Conservation (phyloP, 2,888 invertebrate species). For the Hipparchia semele region DNA sequence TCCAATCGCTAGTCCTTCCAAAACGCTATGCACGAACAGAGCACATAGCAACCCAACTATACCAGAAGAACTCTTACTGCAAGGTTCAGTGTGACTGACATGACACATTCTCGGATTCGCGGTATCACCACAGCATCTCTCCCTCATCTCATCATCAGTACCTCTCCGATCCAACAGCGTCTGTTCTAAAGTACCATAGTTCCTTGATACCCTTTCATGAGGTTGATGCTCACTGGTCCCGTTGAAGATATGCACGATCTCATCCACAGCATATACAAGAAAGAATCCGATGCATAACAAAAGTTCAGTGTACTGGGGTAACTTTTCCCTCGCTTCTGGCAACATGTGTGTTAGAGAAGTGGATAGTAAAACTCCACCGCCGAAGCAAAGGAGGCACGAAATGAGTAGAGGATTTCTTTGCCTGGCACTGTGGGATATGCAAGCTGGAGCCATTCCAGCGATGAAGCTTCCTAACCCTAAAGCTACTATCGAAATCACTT, state of each 20-base stretch:
- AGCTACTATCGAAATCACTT: slow-evolving; percentile 85
- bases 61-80: slow-evolving; percentile 84
- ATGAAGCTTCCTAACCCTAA: slow-evolving; percentile 88
- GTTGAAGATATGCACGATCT: slow-evolving; percentile 87
- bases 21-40: slow-evolving; percentile 88
- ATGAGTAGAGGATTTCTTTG: slow-evolving; percentile 84
- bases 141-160: slow-evolving; percentile 62
- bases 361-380: slow-evolving; percentile 90
- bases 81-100: slow-evolving; percentile 86
- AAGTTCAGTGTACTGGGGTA: slow-evolving; percentile 85
- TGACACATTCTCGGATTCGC: slow-evolving; percentile 83
- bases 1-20: slow-evolving; percentile 93
- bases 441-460: slow-evolving; percentile 87
- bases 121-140: slow-evolving; percentile 61
- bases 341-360: slow-evolving; percentile 91
- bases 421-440: slow-evolving; percentile 83
- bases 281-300: slow-evolving; percentile 88
- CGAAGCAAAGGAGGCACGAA: slow-evolving; percentile 89
- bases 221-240: slow-evolving; percentile 52
- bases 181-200: slow-evolving; percentile 58
- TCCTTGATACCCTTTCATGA: slow-evolving; percentile 33
- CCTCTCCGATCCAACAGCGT: slow-evolving; percentile 51
- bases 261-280: slow-evolving; percentile 88
- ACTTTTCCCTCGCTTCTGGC: slow-evolving; percentile 87
- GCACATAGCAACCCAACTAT: slow-evolving; percentile 87